Percentiles rank a stretch among this genome's conserved stretches.
These are phyloP conservation scores for Etia nguti DNA, from an alignment of 2,113 vertebrate genomes.

Conservation along the genomic window DNA sequence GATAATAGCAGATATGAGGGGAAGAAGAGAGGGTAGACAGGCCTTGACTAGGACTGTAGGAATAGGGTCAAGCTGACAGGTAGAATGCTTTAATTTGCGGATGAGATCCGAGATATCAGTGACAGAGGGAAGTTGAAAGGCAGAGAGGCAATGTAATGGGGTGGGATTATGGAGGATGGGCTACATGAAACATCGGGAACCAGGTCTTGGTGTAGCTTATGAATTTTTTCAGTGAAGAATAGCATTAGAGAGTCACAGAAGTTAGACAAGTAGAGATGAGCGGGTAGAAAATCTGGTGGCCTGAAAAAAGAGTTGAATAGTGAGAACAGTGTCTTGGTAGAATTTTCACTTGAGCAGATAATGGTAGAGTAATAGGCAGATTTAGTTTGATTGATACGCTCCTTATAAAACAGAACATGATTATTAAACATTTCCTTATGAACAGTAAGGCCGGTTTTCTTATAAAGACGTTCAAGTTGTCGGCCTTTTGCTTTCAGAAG, in stretches of 20 bases:
- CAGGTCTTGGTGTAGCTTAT: neutral
- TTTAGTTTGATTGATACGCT: neutral
- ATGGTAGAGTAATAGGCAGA: neutral
- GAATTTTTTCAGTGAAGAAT: neutral
- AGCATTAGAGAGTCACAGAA: neutral
- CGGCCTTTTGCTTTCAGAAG: neutral
- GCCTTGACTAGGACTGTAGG: too few species aligned
- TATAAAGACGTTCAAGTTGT: neutral
- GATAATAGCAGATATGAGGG: too few species aligned
- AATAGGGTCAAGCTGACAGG: too few species aligned
- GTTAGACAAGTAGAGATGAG: neutral
- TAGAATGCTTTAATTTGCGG: neutral
- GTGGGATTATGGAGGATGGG: neutral
- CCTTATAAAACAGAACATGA: neutral
- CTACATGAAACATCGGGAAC: neutral
- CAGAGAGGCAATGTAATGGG: neutral
- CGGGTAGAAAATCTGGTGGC: neutral
- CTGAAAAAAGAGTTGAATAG: neutral
- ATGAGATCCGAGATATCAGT: neutral
- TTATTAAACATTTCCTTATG: neutral
- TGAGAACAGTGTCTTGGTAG: neutral
- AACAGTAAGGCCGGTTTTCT: neutral
- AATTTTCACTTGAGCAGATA: neutral
- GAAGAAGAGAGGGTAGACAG: too few species aligned
- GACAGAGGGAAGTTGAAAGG: neutral